Base-by-base conservation (phyloP, 2,113 vertebrate species). In the Triplophysa siluroides region DNA sequence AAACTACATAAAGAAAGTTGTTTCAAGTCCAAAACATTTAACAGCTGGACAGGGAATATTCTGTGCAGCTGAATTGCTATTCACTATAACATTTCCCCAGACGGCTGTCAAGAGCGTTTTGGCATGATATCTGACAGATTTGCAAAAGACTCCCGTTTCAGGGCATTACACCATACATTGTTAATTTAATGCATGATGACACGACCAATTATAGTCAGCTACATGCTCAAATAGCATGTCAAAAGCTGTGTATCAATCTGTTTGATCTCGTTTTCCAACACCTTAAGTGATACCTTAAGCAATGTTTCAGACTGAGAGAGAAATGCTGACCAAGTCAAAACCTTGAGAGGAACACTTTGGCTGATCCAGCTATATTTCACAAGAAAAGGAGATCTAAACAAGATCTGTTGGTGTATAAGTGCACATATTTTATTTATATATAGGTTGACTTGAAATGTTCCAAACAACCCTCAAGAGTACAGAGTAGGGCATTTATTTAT, bases 121-220 rank as follows among this genome's bases (percentile, higher is more conserved):
- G 82, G 88, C 90, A 78, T 92, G 93, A 94, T 93, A 93, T 93
- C 92, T 95, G 94, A 96, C 94, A 92, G 94, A 94, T 94, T 94
- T 93, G 90, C 93, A 92, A 91, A 94, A 95, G 94, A 96, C 94
- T 94, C 92, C 94, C 90, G 91, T 96, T 95, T 93, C 93, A 88
- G 93, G 94, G 94, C 93, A 93, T 88, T 92, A 88, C 90, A 94
- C 93, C 88, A 92, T 94, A 92, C 93, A 91, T 94, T 91, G 93
- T 95, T 95, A 95, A 95, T 95, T 93, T 95, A 96, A 96, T 96
- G 93, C 94, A 91, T 93, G 93, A 92, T 94, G 95, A 96, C 93
- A 92, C 89, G 94, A 93, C 93, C 95, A 96, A 97, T 96, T 96
- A 96, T 91, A 94, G 92, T 83, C 90, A 93, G 93, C 93, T 93